These are phyloP conservation scores for Drosophila ezoana DNA, from an alignment of 2,888 invertebrate genomes.

Conservation along the genomic window DNA sequence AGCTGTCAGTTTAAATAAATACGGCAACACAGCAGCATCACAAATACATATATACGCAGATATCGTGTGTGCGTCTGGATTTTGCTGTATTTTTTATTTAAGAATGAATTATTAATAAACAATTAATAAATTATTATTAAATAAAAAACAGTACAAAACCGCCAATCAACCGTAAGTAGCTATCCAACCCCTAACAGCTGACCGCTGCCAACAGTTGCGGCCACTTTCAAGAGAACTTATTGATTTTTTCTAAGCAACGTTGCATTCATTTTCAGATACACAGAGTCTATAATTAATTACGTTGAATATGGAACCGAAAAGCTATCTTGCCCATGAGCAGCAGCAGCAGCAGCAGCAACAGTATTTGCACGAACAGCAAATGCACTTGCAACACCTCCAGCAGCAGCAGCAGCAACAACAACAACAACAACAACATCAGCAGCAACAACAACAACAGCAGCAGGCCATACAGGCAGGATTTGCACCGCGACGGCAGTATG, in stretches of 20 bases:
- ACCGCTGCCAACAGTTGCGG: not conserved
- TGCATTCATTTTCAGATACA: conserved; percentile 51
- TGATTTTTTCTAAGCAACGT: conserved; percentile 53
- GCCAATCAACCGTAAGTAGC: conserved; percentile 65
- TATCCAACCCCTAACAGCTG: too few species aligned
- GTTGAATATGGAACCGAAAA: conserved; percentile 63
- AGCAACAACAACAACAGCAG: conserved; percentile 38
- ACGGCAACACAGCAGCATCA: conserved; percentile 44
- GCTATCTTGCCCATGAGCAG: conserved; percentile 46
- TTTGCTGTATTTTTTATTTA: conserved; percentile 84
- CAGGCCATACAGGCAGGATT: conserved; percentile 75
- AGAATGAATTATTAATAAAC: conserved; percentile 81
- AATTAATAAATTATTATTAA: conserved; percentile 83
- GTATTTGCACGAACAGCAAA: conserved; percentile 35
- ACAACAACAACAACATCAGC: conserved; percentile 33
- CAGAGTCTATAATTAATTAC: conserved; percentile 36
- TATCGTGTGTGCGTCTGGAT: conserved; percentile 74
- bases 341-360: conserved; percentile 28
- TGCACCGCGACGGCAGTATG: conserved; percentile 83
- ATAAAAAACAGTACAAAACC: conserved; percentile 83
- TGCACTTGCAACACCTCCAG: conserved; percentile 35
- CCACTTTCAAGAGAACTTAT: conserved; percentile 20
- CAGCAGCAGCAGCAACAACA: conserved; percentile 41
- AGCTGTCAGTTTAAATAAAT: conserved; percentile 39
- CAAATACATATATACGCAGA: conserved; percentile 45